Base-by-base conservation (phyloP, 2,888 invertebrate genomes). In the Folsomia candida region DNA sequence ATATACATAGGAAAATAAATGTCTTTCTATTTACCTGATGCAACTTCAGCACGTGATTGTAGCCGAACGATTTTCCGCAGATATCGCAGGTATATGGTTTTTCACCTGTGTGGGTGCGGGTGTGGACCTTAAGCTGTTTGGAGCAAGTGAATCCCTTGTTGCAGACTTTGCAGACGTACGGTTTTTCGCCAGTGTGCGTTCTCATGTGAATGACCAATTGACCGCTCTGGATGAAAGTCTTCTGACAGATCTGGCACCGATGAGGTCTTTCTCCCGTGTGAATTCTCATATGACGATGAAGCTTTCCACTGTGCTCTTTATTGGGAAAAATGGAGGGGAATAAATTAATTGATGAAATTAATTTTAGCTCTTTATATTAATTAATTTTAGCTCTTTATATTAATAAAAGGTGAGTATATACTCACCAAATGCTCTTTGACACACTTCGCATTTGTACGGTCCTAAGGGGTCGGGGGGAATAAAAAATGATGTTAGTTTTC, bases 101-200 rank as follows among this genome's bases (percentile, higher is more conserved):
- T 81, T 94, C 94, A 1, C 94, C 94, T 0, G 94, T 94, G 82
- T 94, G 94, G 1, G 94, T 94, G 51, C 94, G 88, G 28, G 93
- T 93, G 83, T 94, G 94, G 37, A 94, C 94, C 83, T 94, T 94
- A 20, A 94, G 86, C 83, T 94, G 94, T 82, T 94, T 94, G 75
- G 93, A 93, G 83, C 94, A 94, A 2, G 94, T 94, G 84, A 94
- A 94, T 3, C 93, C 93, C 82, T 94, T 94, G 63, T 90, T 91
- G 82, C 94, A 94, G 83, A 92, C 83, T 83, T 89, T 93, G 78
- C 88, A 89, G 1, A 89, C 89, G 82, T 93, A 94, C 0, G 77
- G 78, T 63, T 81, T 81, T 63, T 81, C 81, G 2, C 83, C 92
- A 0, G 94, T 94, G 82, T 93, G 94, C 0, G 94, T 93, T 66